These are phyloP conservation scores for Drosophila imparisetae DNA, from an alignment of 2,888 invertebrate species.

Conservation along the genomic window DNA sequence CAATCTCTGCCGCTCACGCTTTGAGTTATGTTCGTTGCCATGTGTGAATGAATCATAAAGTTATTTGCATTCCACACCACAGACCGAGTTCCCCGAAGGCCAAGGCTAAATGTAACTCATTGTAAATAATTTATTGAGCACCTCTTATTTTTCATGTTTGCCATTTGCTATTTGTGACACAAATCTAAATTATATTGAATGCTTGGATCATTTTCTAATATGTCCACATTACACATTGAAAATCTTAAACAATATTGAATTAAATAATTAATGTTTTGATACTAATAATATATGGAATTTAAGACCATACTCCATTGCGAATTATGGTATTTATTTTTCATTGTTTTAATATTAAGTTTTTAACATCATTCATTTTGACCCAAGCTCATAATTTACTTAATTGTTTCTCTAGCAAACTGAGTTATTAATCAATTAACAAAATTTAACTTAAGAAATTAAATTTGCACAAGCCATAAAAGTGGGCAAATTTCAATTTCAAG, in stretches of 20 bases:
- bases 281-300: neutral
- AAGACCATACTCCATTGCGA: too few species aligned
- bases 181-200: neutral
- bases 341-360: neutral
- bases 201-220: slow-evolving; percentile 6
- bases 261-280: neutral
- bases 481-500: neutral
- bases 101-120: slow-evolving; percentile 25
- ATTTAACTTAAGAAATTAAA: neutral
- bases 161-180: neutral
- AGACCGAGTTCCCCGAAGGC: slow-evolving; percentile 13
- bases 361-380: neutral
- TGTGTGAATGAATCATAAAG: slow-evolving; percentile 37
- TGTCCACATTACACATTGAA: neutral
- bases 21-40: slow-evolving; percentile 7
- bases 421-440: neutral
- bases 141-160: slow-evolving; percentile 2
- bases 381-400: neutral
- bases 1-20: neutral
- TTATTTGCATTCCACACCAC: slow-evolving; percentile 44
- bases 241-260: neutral
- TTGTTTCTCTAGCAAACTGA: neutral
- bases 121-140: slow-evolving; percentile 45
- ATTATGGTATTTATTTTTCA: too few species aligned
- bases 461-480: neutral